Evolutionary conservation across 2,888 invertebrate species (phyloP).

Genomic region (Poecilobothrus nobilitatus): DNA sequence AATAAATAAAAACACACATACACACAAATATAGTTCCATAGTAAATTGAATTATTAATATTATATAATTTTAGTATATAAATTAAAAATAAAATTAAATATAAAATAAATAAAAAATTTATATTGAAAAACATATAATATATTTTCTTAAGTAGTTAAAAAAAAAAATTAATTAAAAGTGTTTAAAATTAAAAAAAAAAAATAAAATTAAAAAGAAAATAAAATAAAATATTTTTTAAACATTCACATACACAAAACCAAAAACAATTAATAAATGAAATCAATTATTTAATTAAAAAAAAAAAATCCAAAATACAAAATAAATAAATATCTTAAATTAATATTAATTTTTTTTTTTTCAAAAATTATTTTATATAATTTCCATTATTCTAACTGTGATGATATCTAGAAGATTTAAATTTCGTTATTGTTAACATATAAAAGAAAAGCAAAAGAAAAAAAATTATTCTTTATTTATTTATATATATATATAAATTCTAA

Average conservation of each 20-base stretch:
- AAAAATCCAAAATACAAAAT: too few species aligned
- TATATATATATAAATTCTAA: too few species aligned
- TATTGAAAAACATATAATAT: background rate
- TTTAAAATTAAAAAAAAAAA: background rate
- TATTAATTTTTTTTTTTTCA: background rate
- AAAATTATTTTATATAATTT: background rate
- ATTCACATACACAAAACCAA: background rate
- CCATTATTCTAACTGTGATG: background rate
- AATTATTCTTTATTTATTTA: too few species aligned
- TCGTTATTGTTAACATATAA: background rate
- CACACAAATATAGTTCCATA: background rate
- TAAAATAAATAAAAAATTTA: background rate
- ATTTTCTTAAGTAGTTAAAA: slow-evolving; percentile 1
- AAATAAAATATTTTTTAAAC: background rate
- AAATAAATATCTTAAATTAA: too few species aligned
- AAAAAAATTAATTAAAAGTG: background rate
- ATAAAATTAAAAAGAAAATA: background rate
- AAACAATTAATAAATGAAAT: background rate
- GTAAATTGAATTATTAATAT: background rate
- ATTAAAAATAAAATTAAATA: background rate
- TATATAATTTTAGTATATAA: too few species aligned
- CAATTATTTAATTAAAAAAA: background rate
- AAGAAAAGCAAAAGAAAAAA: too few species aligned
- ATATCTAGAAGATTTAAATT: background rate
- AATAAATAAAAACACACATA: background rate